A percentile compares a stretch with the other conserved stretches of the same genome.
Conservation (phyloP, 2,797 vertebrate species). For the Sebastes kiyomatsui region DNA sequence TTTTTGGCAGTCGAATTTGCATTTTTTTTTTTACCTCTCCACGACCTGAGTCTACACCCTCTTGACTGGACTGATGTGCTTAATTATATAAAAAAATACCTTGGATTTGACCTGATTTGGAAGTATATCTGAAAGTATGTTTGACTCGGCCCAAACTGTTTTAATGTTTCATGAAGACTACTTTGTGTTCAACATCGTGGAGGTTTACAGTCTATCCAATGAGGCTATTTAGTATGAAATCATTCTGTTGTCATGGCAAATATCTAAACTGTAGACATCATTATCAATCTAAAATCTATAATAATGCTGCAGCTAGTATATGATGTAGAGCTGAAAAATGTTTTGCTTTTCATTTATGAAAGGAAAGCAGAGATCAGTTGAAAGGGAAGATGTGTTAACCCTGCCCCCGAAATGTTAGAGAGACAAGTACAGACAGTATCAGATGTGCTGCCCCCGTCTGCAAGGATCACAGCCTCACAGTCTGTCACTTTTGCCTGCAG, state of each 20-base stretch:
- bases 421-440: constrained; percentile 7
- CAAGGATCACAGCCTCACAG: constrained; percentile 17
- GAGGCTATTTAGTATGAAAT: background rate
- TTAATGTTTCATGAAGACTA: background rate
- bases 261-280: background rate
- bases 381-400: background rate
- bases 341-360: background rate
- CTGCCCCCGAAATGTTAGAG: background rate
- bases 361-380: background rate
- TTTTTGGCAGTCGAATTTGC: background rate
- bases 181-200: background rate
- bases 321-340: background rate
- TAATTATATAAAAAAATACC: background rate
- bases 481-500: constrained; percentile 28
- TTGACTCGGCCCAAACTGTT: background rate
- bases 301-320: background rate
- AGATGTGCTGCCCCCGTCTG: constrained; percentile 7
- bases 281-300: background rate
- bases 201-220: background rate
- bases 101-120: background rate
- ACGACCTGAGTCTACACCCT: background rate
- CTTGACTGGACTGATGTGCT: background rate
- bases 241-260: background rate
- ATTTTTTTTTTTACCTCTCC: background rate
- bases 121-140: background rate